A percentile compares a stretch with the other conserved stretches of the same genome.
phyloP scores from a whole-genome alignment of 2,113 vertebrate genomes.

The Todiramphus saurophagus region DNA sequence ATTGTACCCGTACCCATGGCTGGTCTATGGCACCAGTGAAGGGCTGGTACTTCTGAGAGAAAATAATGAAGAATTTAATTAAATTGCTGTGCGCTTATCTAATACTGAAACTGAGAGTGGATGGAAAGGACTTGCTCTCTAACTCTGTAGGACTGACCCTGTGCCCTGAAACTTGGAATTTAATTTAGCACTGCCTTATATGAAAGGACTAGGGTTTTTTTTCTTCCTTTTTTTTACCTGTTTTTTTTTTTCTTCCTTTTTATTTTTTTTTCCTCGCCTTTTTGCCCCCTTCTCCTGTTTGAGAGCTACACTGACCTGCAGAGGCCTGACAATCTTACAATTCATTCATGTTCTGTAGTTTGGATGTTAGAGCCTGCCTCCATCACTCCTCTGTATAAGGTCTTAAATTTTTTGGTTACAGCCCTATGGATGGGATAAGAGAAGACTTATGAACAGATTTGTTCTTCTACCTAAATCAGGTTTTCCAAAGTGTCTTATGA shows the following conservation, averaged over 20 bases:
- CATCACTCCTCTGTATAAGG: background rate
- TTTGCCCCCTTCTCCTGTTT: background rate
- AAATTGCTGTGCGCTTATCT: background rate
- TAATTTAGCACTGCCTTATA: background rate
- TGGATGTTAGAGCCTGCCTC: background rate
- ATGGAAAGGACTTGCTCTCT: background rate
- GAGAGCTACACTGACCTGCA: background rate
- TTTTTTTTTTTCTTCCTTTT: background rate
- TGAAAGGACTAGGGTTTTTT: background rate
- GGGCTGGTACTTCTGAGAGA: background rate
- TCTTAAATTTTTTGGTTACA: background rate
- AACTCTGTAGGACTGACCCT: rapidly evolving
- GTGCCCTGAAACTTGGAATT: background rate
- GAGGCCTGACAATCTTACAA: background rate
- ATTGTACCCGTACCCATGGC: background rate
- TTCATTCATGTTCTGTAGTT: background rate
- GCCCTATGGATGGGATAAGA: background rate
- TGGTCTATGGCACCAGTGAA: background rate
- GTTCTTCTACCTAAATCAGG: background rate
- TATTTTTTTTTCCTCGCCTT: background rate
- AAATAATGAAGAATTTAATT: background rate
- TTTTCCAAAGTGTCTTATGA: no score
- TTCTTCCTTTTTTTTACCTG: no score
- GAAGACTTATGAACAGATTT: background rate
- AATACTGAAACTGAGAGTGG: background rate